These are phyloP conservation scores for Chaenodraco wilsoni DNA, from an alignment of 2,797 vertebrate genomes.

Conservation along the genomic window DNA sequence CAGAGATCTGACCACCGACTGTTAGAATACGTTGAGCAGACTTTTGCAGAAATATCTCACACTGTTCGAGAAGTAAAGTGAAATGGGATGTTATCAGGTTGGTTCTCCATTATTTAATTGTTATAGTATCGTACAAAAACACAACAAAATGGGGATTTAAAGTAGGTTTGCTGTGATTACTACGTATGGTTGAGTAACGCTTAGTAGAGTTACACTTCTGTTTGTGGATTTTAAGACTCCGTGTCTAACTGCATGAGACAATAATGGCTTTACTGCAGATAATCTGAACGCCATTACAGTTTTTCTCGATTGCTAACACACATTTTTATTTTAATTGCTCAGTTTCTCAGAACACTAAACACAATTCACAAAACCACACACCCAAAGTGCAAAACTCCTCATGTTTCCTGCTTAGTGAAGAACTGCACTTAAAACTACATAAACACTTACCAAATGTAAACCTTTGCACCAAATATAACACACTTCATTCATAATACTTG, in stretches of 20 bases:
- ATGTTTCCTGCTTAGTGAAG: no score
- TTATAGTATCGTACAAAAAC: background rate
- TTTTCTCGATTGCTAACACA: no score
- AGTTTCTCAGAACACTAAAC: no score
- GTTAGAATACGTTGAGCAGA: slow-evolving; percentile 6
- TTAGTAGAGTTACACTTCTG: background rate
- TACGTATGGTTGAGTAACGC: background rate
- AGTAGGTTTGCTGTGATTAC: background rate
- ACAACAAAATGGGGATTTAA: background rate
- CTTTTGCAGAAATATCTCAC: slow-evolving; percentile 11
- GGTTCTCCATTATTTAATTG: background rate
- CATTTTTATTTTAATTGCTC: no score
- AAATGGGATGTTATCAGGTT: background rate
- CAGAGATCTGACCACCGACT: slow-evolving; percentile 11
- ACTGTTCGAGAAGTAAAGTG: background rate
- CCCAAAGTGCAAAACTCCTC: no score
- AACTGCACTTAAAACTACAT: no score
- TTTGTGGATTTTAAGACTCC: background rate
- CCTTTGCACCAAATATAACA: no score
- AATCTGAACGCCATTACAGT: background rate
- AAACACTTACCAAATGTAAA: no score
- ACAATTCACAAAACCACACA: no score
- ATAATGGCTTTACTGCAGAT: slow-evolving; percentile 2
- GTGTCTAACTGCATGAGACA: background rate
- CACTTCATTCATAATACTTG: no score